Base-by-base conservation (phyloP, 2,113 vertebrate genomes). In the Sardina pilchardus region DNA sequence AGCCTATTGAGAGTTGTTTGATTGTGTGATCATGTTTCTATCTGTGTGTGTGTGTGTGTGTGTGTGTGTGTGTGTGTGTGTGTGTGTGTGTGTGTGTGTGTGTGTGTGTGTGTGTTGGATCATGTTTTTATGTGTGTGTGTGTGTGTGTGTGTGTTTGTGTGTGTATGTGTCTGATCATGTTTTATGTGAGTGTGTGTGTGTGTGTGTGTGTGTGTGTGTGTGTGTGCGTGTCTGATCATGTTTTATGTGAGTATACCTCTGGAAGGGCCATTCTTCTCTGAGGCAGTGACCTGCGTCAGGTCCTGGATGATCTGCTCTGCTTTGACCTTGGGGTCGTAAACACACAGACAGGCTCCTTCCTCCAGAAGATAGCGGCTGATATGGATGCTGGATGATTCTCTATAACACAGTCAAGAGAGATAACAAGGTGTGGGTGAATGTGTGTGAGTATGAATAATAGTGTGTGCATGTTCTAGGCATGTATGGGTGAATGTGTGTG, bases 361-460 rank as follows among this genome's bases (percentile, higher is more conserved):
- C 81, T 99, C 98, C 98, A 99, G 96, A 92, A 99, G 94, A 85
- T 99, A 99, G 85, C 99, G 98, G 82, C 97, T 98, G 86, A 99
- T 99, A 91, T 99, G 99, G 91, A 99, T 99, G 91, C 98, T 99
- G 88, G 98, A 99, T 0, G 98, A 99, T 93, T 99, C 98, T 92
- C 98, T 99, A 42, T 2, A 87, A 63, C 82, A 86, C 81, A 67
- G 14, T 48, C n/a, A 81, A 85, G 21, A 78, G 34, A 17, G 12
- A 36, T 34, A 78, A 16, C 10, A 26, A n/a, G n/a, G n/a, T n/a
- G n/a, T n/a, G n/a, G n/a, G n/a, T n/a, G n/a, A n/a, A n/a, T n/a
- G n/a, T n/a, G n/a, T n/a, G n/a, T n/a, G n/a, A n/a, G n/a, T n/a
- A n/a, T n/a, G n/a, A n/a, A n/a, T n/a, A n/a, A n/a, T n/a, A n/a